Conservation (phyloP, 2,888 invertebrate species). For the Escarpia spicata region DNA sequence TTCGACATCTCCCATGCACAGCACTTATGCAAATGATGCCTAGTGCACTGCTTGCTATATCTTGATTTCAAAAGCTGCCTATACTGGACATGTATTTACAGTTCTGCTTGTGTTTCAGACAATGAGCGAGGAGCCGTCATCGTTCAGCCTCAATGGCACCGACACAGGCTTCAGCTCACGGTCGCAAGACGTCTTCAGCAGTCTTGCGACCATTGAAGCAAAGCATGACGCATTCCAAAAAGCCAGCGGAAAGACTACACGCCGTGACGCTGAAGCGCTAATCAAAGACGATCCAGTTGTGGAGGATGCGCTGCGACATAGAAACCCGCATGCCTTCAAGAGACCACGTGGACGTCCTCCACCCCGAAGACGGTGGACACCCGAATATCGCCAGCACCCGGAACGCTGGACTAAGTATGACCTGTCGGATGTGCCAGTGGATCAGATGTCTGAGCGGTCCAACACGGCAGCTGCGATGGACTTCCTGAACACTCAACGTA, state of each 20-base stretch:
- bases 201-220: constrained; percentile 41
- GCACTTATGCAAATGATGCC: too few relatives aligned
- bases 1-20: too few relatives aligned
- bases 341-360: constrained; percentile 27
- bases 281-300: constrained; percentile 28
- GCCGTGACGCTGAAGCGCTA: constrained; percentile 32
- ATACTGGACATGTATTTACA: neutral
- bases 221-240: constrained; percentile 48
- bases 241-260: constrained; percentile 33
- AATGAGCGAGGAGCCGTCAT: neutral
- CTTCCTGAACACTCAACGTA: constrained; percentile 74
- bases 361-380: constrained; percentile 37
- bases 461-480: constrained; percentile 82
- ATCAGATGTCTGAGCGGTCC: constrained; percentile 81
- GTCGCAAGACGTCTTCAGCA: constrained; percentile 13
- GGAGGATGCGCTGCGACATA: constrained; percentile 35
- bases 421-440: constrained; percentile 78
- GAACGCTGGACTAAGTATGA: constrained; percentile 85
- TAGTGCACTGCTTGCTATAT: too few relatives aligned
- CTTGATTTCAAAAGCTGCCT: too few relatives aligned
- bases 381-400: constrained; percentile 76
- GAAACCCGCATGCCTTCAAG: constrained; percentile 24
- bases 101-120: neutral
- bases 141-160: constrained; percentile 14
- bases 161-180: neutral